Conservation (phyloP, 1,140 invertebrate species). For the Rhopalosiphum maidis region DNA sequence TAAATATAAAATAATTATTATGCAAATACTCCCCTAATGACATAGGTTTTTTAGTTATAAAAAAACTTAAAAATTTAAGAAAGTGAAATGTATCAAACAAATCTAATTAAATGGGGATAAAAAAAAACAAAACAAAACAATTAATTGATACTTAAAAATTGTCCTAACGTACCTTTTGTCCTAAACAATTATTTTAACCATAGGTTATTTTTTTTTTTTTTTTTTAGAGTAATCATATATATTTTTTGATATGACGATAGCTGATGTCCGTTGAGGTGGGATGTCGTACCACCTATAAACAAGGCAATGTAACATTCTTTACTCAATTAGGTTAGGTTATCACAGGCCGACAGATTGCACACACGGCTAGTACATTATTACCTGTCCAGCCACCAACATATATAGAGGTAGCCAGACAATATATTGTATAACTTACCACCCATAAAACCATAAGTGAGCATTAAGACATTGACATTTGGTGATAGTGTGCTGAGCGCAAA, state of each 20-base stretch:
- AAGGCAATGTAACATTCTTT: conserved; percentile 56
- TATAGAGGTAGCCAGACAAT: conserved; percentile 25
- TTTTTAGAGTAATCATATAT: conserved; percentile 53
- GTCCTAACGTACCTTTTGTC: conserved; percentile 50
- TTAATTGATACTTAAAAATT: conserved; percentile 51
- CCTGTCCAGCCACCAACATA: background rate
- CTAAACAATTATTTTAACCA: conserved; percentile 54
- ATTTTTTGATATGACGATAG: conserved; percentile 52
- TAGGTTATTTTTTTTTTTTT: conserved; percentile 14
- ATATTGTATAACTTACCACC: conserved; percentile 73
- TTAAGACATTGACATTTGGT: conserved; percentile 84
- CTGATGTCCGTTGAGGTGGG: conserved; percentile 54
- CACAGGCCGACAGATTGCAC: conserved; percentile 44
- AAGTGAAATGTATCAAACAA: conserved; percentile 33
- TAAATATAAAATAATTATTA: background rate
- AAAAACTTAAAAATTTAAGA: conserved; percentile 5
- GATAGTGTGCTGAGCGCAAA: conserved; percentile 90
- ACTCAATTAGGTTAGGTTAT: conserved; percentile 53
- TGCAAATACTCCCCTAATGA: background rate
- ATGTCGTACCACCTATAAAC: conserved; percentile 57
- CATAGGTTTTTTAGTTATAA: background rate
- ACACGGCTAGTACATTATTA: conserved; percentile 50
- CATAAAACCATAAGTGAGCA: conserved; percentile 92
- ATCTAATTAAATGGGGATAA: conserved; percentile 24
- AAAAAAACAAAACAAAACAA: conserved; percentile 38